phyloP scores from a whole-genome alignment of 2,888 invertebrate genomes.

The Cryptophagus acutangulus region DNA sequence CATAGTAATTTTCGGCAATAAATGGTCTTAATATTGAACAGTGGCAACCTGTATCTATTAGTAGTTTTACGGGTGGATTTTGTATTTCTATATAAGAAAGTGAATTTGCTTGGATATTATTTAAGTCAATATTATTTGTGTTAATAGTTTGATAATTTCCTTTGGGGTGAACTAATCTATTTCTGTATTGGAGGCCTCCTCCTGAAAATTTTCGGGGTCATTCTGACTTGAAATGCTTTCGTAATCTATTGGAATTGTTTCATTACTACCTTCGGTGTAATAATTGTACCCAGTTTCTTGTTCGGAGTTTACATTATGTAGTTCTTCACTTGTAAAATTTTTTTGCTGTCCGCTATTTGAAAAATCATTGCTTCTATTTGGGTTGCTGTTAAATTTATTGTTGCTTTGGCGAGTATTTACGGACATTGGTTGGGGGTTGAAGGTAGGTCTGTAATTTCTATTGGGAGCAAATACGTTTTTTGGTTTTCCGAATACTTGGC shows the following conservation, averaged over 20 bases:
- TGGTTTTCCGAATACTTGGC: conserved; percentile 9
- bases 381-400: background rate
- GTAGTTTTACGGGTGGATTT: conserved; percentile 10
- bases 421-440: conserved; percentile 9
- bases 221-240: background rate
- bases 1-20: conserved; percentile 14
- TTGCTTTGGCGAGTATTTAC: conserved; percentile 1
- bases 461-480: conserved; percentile 13
- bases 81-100: conserved; percentile 15
- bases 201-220: conserved; percentile 10
- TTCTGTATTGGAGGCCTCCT: conserved; percentile 4
- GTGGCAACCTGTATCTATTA: conserved; percentile 18
- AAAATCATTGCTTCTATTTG: background rate
- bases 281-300: background rate
- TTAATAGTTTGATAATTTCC: background rate
- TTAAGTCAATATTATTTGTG: background rate
- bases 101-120: conserved; percentile 9
- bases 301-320: conserved; percentile 11
- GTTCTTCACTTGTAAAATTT: conserved; percentile 4
- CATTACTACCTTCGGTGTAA: background rate
- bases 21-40: conserved; percentile 16
- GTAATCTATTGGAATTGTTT: background rate
- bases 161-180: background rate
- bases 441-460: conserved; percentile 1
- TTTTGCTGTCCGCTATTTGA: conserved; percentile 4